Conservation (phyloP, 2,888 invertebrate genomes). For the Coronaproctus castanopsis region DNA sequence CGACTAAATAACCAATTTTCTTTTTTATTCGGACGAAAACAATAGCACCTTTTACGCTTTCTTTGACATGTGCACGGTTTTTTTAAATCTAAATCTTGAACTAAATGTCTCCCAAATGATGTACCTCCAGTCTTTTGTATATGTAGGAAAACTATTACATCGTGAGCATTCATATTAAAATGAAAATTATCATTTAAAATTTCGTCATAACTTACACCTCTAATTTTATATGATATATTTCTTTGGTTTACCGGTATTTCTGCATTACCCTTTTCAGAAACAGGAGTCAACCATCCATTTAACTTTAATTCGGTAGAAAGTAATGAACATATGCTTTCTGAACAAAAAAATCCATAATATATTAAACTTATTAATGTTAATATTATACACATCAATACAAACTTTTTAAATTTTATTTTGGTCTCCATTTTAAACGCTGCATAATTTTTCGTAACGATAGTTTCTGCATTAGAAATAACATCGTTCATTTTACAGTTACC, state of each 20-base stretch:
- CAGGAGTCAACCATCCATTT: not conserved
- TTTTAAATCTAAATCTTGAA: constrained; percentile 78
- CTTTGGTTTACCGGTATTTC: constrained; percentile 33
- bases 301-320: constrained; percentile 14
- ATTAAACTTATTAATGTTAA: constrained; percentile 66
- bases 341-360: constrained; percentile 75
- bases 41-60: constrained; percentile 71
- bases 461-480: too few species aligned
- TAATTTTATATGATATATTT: constrained; percentile 23
- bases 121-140: constrained; percentile 99
- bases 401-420: constrained; percentile 11
- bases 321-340: constrained; percentile 47
- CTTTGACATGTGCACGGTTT: constrained; percentile 85
- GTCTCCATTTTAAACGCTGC: constrained; percentile 8
- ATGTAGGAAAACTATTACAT: constrained; percentile 94
- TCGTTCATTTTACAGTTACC: too few species aligned
- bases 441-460: too few species aligned
- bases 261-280: not conserved
- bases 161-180: constrained; percentile 77
- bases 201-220: constrained; percentile 63
- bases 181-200: constrained; percentile 64
- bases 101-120: constrained; percentile 87
- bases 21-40: constrained; percentile 75
- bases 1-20: constrained; percentile 95
- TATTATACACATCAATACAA: constrained; percentile 8